These are phyloP conservation scores for Ceratitis capitata DNA, from an alignment of 1,140 invertebrate genomes.

Conservation along the genomic window DNA sequence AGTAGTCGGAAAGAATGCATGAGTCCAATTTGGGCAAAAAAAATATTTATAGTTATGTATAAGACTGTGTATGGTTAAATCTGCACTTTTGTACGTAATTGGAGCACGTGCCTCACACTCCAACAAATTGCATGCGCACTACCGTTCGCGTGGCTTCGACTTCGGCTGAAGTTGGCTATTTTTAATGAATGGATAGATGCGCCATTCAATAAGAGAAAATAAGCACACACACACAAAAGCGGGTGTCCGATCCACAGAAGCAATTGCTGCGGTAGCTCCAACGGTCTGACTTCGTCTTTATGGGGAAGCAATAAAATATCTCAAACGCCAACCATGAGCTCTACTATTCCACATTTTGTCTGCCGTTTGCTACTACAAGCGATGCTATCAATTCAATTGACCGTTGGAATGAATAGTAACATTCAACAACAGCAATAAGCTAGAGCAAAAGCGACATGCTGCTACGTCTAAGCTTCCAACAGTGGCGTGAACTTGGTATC, in stretches of 20 bases:
- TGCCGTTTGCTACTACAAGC: neutral
- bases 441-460: neutral
- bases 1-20: neutral
- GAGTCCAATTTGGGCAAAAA: too few relatives aligned
- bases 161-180: neutral
- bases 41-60: too few relatives aligned
- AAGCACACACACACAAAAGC: neutral
- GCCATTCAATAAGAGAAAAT: neutral
- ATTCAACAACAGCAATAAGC: neutral
- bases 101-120: constrained; percentile 1
- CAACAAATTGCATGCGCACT: neutral
- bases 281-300: neutral
- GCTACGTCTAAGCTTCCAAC: neutral
- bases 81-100: neutral
- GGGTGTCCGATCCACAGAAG: neutral
- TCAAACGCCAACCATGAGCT: neutral
- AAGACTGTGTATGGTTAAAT: too few relatives aligned
- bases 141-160: neutral
- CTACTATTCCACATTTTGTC: neutral
- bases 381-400: constrained; percentile 26
- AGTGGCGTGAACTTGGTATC: neutral
- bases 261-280: neutral
- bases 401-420: constrained; percentile 7
- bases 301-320: too few relatives aligned
- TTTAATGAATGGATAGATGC: constrained; percentile 8